A percentile compares a stretch with the other conserved stretches of the same genome.
Evolutionary conservation across 2,113 vertebrate species (phyloP).

Genomic region (Tachysurus vachellii): DNA sequence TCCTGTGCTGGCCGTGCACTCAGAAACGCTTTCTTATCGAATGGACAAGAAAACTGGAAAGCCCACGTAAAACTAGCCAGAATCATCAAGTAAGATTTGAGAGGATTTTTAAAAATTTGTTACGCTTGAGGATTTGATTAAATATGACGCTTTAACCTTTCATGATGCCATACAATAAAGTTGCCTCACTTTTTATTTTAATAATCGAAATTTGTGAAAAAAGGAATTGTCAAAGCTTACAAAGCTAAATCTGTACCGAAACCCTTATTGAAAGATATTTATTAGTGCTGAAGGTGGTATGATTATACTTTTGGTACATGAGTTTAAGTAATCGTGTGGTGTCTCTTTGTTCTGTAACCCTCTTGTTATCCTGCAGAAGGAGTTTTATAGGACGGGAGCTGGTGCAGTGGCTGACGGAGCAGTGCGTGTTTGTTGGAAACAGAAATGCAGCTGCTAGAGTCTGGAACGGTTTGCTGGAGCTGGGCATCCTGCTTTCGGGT

Average conservation of each 20-base stretch:
- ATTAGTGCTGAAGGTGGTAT: neutral
- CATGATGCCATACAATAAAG: neutral
- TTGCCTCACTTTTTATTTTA: neutral
- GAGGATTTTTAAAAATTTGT: neutral
- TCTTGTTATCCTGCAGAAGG: slow-evolving; percentile 63
- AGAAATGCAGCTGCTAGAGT: slow-evolving; percentile 75
- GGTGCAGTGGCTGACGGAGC: slow-evolving; percentile 83
- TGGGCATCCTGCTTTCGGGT: slow-evolving; percentile 84
- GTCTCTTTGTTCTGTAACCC: neutral
- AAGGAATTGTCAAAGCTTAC: neutral
- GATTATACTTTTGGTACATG: neutral
- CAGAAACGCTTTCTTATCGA: slow-evolving; percentile 49
- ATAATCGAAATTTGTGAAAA: neutral
- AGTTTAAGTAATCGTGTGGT: neutral
- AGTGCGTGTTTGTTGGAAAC: slow-evolving; percentile 77
- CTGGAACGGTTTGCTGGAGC: slow-evolving; percentile 83
- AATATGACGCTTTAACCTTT: neutral
- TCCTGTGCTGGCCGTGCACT: slow-evolving; percentile 44
- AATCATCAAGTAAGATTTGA: slow-evolving; percentile 47
- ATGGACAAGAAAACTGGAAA: slow-evolving; percentile 53
- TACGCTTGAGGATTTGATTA: neutral
- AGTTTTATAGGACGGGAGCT: slow-evolving; percentile 82
- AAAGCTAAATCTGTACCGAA: neutral
- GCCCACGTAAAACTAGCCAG: slow-evolving; percentile 49
- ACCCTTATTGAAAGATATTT: neutral